Base-by-base conservation (phyloP, 2,113 vertebrate species). In the Thomomys bottae region DNA sequence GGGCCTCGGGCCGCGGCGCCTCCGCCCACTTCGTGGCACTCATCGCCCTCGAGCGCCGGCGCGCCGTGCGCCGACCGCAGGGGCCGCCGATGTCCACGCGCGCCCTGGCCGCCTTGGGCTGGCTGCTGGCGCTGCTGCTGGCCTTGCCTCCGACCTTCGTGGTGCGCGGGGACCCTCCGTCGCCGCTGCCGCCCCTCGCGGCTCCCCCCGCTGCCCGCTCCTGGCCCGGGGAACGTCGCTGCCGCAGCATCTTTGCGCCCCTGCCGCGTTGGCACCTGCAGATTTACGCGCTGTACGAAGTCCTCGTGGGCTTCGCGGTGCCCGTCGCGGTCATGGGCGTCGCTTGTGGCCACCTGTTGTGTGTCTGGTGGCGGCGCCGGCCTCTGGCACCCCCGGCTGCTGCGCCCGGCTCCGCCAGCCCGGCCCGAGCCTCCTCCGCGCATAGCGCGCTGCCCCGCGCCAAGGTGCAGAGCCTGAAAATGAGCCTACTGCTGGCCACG, bases 71-170 rank as follows among this genome's bases (percentile, higher is more conserved):
- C 66, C 57, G 77, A 6, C 96, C 97, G 1, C 84, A 81, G 73
- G 88, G 84, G 5, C 93, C 87, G 15, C 96, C 90, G 34, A 88
- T 96, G 89, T 96, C 97, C 6, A 83, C 97, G 32, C 96, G 96
- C 17, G 40, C 97, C 66, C 93, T 97, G 9, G 91, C 95, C 23
- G 66, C 85, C n/a, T 90, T 97, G 63, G 93, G 94, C 54, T 98
- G 98, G 98, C 84, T 97, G 77, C 54, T 97, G 79, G 96, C 98
- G 1, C 85, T 98, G 76, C 91, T 98, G 20, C 96, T 98, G 45
- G 97, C 98, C 9, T 66, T 97, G 23, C 98, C 97, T 0, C 90
- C 97, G 0, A 89, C 95, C 72, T 96, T 97, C 72, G 96, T 96
- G 42, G 97, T 96, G 93, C 92, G 91, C 66, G 75, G 93, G 23